Percentiles rank a stretch among this genome's conserved stretches.
Conservation (phyloP, 1,140 invertebrate genomes). For the Procambarus clarkii region DNA sequence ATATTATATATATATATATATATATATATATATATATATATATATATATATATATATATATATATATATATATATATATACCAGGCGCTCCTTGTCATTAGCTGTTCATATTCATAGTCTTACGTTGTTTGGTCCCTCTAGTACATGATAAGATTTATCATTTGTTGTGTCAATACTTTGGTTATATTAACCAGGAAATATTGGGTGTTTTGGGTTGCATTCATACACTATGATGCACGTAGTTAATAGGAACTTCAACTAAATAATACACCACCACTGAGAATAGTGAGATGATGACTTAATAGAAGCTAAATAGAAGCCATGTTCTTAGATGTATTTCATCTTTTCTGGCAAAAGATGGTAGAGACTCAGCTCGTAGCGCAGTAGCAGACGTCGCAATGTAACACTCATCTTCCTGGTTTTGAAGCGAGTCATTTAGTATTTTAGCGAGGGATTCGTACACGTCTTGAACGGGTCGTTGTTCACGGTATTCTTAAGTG, state of each 20-base stretch:
- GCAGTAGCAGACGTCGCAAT: too few species aligned
- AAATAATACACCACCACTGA: too few species aligned
- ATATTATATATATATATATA: conserved; percentile 29
- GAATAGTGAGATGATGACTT: too few species aligned
- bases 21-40: conserved; percentile 26
- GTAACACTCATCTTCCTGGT: too few species aligned
- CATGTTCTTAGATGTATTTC: not conserved
- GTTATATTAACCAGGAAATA: conserved; percentile 29
- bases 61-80: conserved; percentile 6
- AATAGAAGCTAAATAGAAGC: too few species aligned
- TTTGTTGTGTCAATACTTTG: not conserved
- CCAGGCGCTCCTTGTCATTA: too few species aligned
- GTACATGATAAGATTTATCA: not conserved
- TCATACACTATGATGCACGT: not conserved
- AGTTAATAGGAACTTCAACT: too few species aligned
- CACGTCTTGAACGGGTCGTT: not conserved
- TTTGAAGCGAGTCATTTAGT: too few species aligned
- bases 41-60: conserved; percentile 29
- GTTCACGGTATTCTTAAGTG: not conserved
- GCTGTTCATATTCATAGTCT: too few species aligned
- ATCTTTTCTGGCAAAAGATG: conserved; percentile 35
- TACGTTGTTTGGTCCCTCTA: too few species aligned
- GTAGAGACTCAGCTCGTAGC: not conserved
- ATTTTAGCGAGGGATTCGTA: too few species aligned
- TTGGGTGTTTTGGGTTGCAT: not conserved